A percentile compares a stretch with the other conserved stretches of the same genome.
These are phyloP conservation scores for Mungos mungo DNA, from an alignment of 2,113 vertebrate species.

Conservation along the genomic window DNA sequence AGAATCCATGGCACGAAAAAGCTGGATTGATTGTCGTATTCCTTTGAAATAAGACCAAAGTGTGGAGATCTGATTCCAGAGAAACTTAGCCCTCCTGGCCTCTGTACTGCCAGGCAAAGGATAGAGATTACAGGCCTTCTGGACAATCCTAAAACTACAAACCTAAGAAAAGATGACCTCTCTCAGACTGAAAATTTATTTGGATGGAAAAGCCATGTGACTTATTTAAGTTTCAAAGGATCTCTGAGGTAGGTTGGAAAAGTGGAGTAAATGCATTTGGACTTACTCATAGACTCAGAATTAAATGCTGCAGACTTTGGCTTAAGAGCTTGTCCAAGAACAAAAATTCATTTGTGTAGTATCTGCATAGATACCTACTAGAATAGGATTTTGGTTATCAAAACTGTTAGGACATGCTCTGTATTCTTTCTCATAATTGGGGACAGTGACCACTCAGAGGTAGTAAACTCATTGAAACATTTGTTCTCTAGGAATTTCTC, in stretches of 20 bases:
- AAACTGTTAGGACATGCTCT: background rate
- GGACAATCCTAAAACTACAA: background rate
- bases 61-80: background rate
- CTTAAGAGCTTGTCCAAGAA: background rate
- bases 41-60: background rate
- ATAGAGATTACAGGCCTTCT: background rate
- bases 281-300: background rate
- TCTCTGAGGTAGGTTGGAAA: background rate
- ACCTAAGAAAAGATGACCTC: background rate
- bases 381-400: background rate
- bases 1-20: background rate
- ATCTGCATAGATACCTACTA: background rate
- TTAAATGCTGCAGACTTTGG: background rate
- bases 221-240: background rate
- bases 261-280: background rate
- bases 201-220: background rate
- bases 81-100: background rate
- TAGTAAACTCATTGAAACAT: background rate
- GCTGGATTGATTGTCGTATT: background rate
- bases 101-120: background rate
- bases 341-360: background rate
- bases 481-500: background rate
- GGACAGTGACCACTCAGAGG: background rate
- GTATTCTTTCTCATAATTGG: background rate
- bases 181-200: background rate